Evolutionary conservation across 2,888 invertebrate genomes (phyloP), one percentile per base, ranked within the genome.

Genomic region (Phengaris arion): DNA sequence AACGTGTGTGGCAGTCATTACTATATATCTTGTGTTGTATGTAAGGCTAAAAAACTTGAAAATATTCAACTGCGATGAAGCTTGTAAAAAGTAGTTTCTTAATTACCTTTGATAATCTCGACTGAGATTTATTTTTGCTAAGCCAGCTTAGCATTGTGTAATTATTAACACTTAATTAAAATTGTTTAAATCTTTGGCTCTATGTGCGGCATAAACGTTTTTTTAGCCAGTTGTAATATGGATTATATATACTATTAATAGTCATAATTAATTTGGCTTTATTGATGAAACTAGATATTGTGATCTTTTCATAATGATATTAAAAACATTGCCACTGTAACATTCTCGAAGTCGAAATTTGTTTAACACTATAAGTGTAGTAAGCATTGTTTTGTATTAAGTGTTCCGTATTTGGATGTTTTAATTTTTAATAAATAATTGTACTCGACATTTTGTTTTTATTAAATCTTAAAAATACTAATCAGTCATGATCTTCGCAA

Each of bases 391-490:
- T 55, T 75, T 75, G 55, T 70, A 46, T 46, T 69, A 75, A 69
- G 69, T 69, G 22, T 75, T 69, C 70, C 48, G 46, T 75, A 75
- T 69, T 74, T 89, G 86, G 85, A 87, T 89, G 89, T 90, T 87
- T 85, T 81, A 83, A 86, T 86, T 86, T 90, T 86, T 82, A 91
- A 88, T 90, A 90, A 90, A 91, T 81, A 86, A 87, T 83, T 86
- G 84, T 87, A 89, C 83, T 85, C 83, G 64, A 72, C 22, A 45
- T 73, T 35, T 57, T 57, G 72, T 48, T 78, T 72, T 35, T n/a
- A 15, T 48, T 6, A 2, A 15, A 48, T 4, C 9, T 59, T 7
- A n/a, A 59, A 6, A 48, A 48, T 48, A 48, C 48, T 48, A 48
- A 8, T 48, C 48, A 6, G 6, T 48, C 48, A 35, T 48, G 6